Evolutionary conservation across 1,140 invertebrate genomes (phyloP), one percentile per base, ranked within the genome.

Genomic region (Cydia fagiglandana): DNA sequence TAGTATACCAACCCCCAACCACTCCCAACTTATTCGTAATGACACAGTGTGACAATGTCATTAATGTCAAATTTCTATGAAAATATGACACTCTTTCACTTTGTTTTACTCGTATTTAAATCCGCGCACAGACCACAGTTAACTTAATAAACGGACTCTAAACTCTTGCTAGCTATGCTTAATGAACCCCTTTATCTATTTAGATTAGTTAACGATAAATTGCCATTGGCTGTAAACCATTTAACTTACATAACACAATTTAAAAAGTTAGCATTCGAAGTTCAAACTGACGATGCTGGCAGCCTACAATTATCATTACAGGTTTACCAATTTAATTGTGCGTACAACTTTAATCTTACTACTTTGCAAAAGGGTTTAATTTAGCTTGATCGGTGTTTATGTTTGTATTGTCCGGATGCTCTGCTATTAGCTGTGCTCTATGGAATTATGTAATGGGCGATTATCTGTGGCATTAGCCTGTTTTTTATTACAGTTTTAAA

Each of bases 341-440:
- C 20, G n/a, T 61, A 24, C 5, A 24, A 24, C 10, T 12, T 61
- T n/a, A 24, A 7, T 1, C 17, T 9, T 61, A 4, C 24, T 20
- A 20, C 56, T 24, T 20, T 61, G 56, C 2, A 61, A 61, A 10
- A 61, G 9, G 9, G 56, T 24, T 61, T 10, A 12, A 61, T 17
- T 24, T 61, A 24, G 20, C 20, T 24, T 12, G 56, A 24, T 61
- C 24, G 9, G 7, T 24, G 9, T 61, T 61, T 61, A 24, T 9
- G 5, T 56, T n/a, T 56, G 53, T 2, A 4, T 13, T 5, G 17
- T 10, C 53, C 20, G 56, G 20, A 61, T 61, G 56, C 6, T 53
- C 50, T 61, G 56, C 56, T n/a, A 61, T 77, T 77, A 79, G 74
- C 75, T 79, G 64, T 73, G 15, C 10, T 77, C 64, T 77, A 76